Percentiles rank a stretch among this genome's conserved stretches.
These are phyloP conservation scores for Cerastis leucographa DNA, from an alignment of 2,888 invertebrate species.

Conservation along the genomic window DNA sequence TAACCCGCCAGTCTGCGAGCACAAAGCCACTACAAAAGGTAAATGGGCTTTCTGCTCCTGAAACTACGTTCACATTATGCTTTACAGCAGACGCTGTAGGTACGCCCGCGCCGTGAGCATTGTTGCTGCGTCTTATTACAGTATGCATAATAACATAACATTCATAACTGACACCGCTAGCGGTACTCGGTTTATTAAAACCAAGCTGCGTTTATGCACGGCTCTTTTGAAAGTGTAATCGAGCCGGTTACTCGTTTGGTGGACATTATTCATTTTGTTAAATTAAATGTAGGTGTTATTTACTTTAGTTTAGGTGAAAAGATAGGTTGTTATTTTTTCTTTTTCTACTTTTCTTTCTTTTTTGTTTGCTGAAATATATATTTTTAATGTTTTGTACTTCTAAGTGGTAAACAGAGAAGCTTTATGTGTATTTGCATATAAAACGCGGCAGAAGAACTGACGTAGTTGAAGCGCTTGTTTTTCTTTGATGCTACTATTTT, in stretches of 20 bases:
- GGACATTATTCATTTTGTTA: conserved; percentile 70
- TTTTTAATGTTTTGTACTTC: not conserved
- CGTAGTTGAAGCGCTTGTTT: not conserved
- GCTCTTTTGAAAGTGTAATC: conserved; percentile 81
- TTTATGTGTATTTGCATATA: conserved; percentile 5
- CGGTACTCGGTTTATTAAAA: conserved; percentile 81
- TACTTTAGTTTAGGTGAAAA: conserved; percentile 20
- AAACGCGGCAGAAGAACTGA: not conserved
- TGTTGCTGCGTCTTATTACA: conserved; percentile 80
- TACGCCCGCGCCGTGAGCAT: conserved; percentile 67
- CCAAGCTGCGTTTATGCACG: conserved; percentile 72
- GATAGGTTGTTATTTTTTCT: not conserved
- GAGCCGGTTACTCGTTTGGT: conserved; percentile 77
- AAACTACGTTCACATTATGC: conserved; percentile 82
- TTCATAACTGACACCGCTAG: conserved; percentile 81
- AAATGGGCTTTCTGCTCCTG: conserved; percentile 85
- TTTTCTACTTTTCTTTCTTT: not conserved
- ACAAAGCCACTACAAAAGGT: conserved; percentile 87
- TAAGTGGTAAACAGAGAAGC: conserved; percentile 3
- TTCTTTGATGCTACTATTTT: not conserved
- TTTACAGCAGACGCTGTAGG: conserved; percentile 77
- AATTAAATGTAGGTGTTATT: conserved; percentile 50
- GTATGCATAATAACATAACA: conserved; percentile 83
- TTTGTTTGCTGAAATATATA: conserved; percentile 6
- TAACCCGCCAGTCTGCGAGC: conserved; percentile 83